Conservation (phyloP, 2,113 vertebrate species). For the Amblyopsis rosae region DNA sequence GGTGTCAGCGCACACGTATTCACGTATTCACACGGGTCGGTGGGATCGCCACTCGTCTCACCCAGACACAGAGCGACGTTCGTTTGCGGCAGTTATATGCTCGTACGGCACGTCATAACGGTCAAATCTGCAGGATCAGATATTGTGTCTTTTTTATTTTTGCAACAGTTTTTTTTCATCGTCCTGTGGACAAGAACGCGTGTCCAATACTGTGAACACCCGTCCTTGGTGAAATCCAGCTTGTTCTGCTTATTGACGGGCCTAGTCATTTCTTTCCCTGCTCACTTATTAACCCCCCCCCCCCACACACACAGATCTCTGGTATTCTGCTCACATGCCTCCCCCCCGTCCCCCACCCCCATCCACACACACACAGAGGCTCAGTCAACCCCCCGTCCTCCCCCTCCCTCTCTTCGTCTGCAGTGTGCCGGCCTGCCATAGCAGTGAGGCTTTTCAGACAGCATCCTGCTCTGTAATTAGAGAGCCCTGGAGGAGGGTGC, state of each 20-base stretch:
- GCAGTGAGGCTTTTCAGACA: constrained; percentile 39
- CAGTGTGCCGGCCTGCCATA: constrained; percentile 46
- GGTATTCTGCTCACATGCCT: constrained; percentile 24
- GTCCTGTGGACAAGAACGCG: not conserved
- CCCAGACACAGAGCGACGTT: constrained; percentile 42
- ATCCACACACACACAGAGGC: not conserved
- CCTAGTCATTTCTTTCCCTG: constrained; percentile 22
- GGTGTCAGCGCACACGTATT: constrained; percentile 45
- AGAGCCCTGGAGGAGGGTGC: constrained; percentile 37
- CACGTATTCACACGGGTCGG: constrained; percentile 35
- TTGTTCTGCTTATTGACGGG: constrained; percentile 19
- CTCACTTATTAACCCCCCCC: constrained; percentile 14
- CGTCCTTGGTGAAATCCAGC: constrained; percentile 25
- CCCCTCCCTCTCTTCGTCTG: constrained; percentile 27
- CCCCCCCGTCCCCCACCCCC: not conserved
- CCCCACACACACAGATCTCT: not conserved
- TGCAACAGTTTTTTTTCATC: too few species aligned
- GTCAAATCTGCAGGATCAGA: constrained; percentile 24
- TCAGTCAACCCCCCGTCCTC: not conserved
- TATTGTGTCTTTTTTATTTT: too few species aligned
- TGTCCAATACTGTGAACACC: not conserved
- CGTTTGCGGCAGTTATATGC: constrained; percentile 45
- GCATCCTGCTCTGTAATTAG: constrained; percentile 59
- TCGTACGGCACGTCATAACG: constrained; percentile 17
- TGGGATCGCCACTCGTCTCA: constrained; percentile 39